Conservation (phyloP, 2,888 invertebrate species). For the Zaprionus bogoriensis region DNA sequence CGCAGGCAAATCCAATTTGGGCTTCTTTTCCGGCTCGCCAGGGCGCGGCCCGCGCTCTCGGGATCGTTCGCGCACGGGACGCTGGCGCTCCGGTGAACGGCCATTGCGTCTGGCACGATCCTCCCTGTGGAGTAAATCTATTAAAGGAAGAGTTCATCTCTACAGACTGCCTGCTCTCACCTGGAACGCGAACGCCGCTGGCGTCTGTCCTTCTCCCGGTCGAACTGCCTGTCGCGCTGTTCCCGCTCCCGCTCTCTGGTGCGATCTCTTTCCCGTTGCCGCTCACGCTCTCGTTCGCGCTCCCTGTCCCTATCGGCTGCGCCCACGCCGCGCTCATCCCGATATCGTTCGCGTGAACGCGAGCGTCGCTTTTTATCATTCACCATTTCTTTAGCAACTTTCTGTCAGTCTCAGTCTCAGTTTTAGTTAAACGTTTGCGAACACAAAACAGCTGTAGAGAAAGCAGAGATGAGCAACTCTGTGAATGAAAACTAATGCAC, state of each 20-base stretch:
- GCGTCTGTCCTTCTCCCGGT: slow-evolving; percentile 67
- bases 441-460: slow-evolving; percentile 36
- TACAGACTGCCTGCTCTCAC: slow-evolving; percentile 14
- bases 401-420: no score
- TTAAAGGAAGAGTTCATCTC: neutral
- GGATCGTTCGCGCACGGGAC: slow-evolving; percentile 57
- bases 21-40: slow-evolving; percentile 66
- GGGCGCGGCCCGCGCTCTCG: slow-evolving; percentile 48
- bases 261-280: slow-evolving; percentile 55
- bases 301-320: slow-evolving; percentile 65
- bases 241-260: slow-evolving; percentile 43
- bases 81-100: slow-evolving; percentile 61
- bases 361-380: slow-evolving; percentile 85
- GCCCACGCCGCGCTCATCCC: slow-evolving; percentile 52
- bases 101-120: slow-evolving; percentile 56
- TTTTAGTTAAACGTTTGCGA: slow-evolving; percentile 36
- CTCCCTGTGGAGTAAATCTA: slow-evolving; percentile 34
- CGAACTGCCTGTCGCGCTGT: slow-evolving; percentile 48
- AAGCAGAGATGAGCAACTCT: slow-evolving; percentile 32
- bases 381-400: slow-evolving; percentile 78
- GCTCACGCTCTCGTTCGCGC: slow-evolving; percentile 39
- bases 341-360: slow-evolving; percentile 82
- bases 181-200: slow-evolving; percentile 74
- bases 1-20: slow-evolving; percentile 31
- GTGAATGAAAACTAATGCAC: slow-evolving; percentile 3